A percentile compares a stretch with the other conserved stretches of the same genome.
Conservation (phyloP, 1,140 invertebrate genomes). For the Diorhabda carinulata region DNA sequence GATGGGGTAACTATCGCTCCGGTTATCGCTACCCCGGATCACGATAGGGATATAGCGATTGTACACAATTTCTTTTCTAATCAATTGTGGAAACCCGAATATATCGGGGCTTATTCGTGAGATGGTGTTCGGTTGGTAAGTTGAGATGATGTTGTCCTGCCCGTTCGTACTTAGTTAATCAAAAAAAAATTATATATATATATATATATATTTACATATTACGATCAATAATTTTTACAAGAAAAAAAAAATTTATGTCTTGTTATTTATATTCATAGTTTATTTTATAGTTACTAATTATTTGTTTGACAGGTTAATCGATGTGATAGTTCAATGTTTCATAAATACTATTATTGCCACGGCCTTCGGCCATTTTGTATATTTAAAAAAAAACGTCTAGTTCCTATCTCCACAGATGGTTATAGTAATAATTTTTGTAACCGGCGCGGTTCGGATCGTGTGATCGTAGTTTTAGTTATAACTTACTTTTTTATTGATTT, state of each 20-base stretch:
- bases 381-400: not conserved
- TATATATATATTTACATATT: too few species aligned
- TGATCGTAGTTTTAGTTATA: too few species aligned
- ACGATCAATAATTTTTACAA: too few species aligned
- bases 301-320: not conserved
- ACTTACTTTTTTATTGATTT: too few species aligned
- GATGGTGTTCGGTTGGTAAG: slow-evolving; percentile 1
- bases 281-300: slow-evolving; percentile 10
- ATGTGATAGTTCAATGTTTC: not conserved
- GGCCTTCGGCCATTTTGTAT: not conserved
- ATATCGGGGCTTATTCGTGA: slow-evolving; percentile 49
- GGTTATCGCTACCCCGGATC: slow-evolving; percentile 44
- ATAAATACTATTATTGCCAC: not conserved
- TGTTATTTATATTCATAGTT: slow-evolving; percentile 13
- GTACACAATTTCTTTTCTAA: slow-evolving; percentile 56
- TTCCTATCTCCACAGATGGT: not conserved
- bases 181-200: slow-evolving; percentile 3
- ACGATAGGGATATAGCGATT: slow-evolving; percentile 50
- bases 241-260: slow-evolving; percentile 8
- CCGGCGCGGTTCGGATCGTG: too few species aligned
- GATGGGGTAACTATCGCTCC: slow-evolving; percentile 49
- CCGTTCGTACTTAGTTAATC: not conserved
- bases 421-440: not conserved
- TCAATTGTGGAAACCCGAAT: slow-evolving; percentile 57
- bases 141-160: not conserved